These are phyloP conservation scores for Salpingus planirostris DNA, from an alignment of 2,888 invertebrate species.

Conservation along the genomic window DNA sequence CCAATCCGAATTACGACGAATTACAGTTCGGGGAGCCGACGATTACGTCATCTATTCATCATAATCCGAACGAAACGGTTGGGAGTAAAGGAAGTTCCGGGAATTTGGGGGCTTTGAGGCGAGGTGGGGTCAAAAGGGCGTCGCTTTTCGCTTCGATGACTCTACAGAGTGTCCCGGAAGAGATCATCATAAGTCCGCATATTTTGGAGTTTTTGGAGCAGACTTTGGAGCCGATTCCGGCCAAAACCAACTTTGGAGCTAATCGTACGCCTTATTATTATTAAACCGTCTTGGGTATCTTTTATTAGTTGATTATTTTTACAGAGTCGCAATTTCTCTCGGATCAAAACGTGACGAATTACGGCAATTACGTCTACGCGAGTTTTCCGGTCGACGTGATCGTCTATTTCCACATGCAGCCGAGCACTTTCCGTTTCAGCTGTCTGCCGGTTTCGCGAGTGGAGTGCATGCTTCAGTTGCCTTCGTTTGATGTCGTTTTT, in stretches of 20 bases:
- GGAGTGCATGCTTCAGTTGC: conserved; percentile 91
- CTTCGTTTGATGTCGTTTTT: conserved; percentile 94
- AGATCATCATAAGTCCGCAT: conserved; percentile 95
- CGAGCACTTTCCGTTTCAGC: conserved; percentile 91
- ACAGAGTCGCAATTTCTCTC: conserved; percentile 31
- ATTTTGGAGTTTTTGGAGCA: conserved; percentile 96
- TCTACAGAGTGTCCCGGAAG: conserved; percentile 92
- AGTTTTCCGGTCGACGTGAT: conserved; percentile 98
- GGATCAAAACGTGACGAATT: conserved; percentile 51
- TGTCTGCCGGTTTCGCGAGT: conserved; percentile 92
- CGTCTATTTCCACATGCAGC: conserved; percentile 97
- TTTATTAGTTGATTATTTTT: conserved; percentile 6
- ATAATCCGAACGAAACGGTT: too few relatives aligned
- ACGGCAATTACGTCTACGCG: conserved; percentile 76
- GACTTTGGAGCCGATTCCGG: conserved; percentile 88
- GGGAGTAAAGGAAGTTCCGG: conserved; percentile 30
- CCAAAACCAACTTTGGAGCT: conserved; percentile 32
- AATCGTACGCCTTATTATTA: conserved; percentile 16
- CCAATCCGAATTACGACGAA: conserved; percentile 40
- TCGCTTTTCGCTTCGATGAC: conserved; percentile 93
- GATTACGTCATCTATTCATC: too few relatives aligned
- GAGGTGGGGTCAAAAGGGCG: conserved; percentile 62
- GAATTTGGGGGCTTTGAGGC: conserved; percentile 19
- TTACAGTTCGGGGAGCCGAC: too few relatives aligned
- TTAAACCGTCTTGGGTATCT: not conserved